Evolutionary conservation across 1,140 invertebrate species (phyloP).

Genomic region (Drosophila pachea): DNA sequence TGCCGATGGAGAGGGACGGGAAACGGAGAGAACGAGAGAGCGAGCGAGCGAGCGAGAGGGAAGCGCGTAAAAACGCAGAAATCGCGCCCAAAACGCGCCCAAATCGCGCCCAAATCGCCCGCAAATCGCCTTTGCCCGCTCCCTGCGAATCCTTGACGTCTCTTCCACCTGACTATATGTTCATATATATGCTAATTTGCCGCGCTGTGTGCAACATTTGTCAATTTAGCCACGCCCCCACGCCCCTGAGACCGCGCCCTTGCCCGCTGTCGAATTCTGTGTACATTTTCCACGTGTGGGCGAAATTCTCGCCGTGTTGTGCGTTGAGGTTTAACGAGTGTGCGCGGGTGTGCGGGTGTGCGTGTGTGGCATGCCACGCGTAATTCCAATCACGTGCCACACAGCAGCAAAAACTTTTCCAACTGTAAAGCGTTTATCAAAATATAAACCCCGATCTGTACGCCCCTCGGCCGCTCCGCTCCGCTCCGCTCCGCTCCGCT

Average conservation of each 20-base stretch:
- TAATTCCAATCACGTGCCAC: constrained; percentile 75
- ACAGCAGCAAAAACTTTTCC: constrained; percentile 67
- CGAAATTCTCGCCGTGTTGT: not conserved
- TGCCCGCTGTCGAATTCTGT: constrained; percentile 30
- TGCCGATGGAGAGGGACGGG: no score
- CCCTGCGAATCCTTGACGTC: not conserved
- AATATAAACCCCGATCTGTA: constrained; percentile 30
- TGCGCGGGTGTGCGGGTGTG: constrained; percentile 10
- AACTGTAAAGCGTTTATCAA: constrained; percentile 76
- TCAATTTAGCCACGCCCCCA: constrained; percentile 50
- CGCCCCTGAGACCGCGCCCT: no score
- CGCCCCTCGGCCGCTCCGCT: constrained; percentile 42
- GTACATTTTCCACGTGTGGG: constrained; percentile 44
- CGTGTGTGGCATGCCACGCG: constrained; percentile 51
- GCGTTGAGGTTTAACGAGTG: constrained; percentile 21
- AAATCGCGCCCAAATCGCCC: no score
- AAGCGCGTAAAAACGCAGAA: no score
- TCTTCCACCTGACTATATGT: constrained; percentile 58
- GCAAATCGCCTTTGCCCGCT: no score
- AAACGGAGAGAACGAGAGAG: no score
- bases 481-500: no score
- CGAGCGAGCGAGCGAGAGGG: no score
- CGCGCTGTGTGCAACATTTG: constrained; percentile 66
- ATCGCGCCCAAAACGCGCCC: no score
- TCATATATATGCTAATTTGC: constrained; percentile 58